Evolutionary conservation across 2,797 vertebrate genomes (phyloP).

Genomic region (Alcedo atthis): DNA sequence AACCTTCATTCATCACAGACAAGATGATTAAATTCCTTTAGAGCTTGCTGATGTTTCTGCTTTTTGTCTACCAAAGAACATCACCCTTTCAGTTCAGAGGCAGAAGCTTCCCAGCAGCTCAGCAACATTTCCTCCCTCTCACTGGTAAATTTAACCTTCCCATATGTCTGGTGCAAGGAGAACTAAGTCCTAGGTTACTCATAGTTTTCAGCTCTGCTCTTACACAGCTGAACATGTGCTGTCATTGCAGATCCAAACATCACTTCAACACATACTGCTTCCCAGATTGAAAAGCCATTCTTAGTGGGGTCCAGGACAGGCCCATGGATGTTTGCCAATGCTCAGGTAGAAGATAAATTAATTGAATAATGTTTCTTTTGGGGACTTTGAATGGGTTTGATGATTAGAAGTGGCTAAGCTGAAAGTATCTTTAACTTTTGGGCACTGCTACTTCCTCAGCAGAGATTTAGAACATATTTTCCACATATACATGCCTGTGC

Average conservation of each 20-base stretch:
- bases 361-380: not conserved
- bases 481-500: not conserved
- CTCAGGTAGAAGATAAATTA: not conserved
- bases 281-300: not conserved
- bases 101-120: not conserved
- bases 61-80: not conserved
- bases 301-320: not conserved
- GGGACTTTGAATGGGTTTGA: not conserved
- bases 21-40: not conserved
- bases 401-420: not conserved
- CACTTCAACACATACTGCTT: not conserved
- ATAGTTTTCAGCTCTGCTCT: not conserved
- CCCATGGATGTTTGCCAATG: not conserved
- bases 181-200: not conserved
- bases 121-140: not conserved
- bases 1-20: not conserved
- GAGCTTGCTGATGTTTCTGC: not conserved
- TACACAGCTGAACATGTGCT: not conserved
- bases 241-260: not conserved
- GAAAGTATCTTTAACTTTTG: not conserved
- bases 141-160: not conserved
- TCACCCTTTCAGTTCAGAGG: not conserved
- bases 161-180: not conserved
- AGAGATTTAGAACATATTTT: constrained; percentile 16
- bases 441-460: not conserved